A percentile compares a stretch with the other conserved stretches of the same genome.
phyloP scores from a whole-genome alignment of 2,113 vertebrate species.

The Calidris pugnax region DNA sequence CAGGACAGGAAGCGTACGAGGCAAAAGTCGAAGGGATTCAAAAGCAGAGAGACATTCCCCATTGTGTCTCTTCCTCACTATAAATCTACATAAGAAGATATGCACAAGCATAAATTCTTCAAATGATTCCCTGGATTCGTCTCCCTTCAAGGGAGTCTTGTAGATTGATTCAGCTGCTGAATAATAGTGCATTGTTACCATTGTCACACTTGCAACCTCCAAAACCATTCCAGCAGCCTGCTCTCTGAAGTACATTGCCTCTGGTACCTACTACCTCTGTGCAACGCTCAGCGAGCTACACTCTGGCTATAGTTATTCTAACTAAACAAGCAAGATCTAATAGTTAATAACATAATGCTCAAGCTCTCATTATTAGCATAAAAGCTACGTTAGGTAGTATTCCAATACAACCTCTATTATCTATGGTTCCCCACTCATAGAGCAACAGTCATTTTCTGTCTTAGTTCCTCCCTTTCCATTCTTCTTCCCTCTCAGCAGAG shows the following conservation, averaged over 20 bases:
- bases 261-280: neutral
- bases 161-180: neutral
- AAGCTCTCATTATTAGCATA: neutral
- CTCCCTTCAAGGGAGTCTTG: neutral
- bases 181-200: neutral
- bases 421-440: neutral
- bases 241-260: neutral
- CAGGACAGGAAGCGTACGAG: neutral
- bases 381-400: neutral
- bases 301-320: neutral
- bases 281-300: neutral
- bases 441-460: neutral
- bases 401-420: neutral
- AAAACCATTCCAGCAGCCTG: neutral
- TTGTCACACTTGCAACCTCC: neutral
- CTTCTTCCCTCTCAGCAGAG: neutral
- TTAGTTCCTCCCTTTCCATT: neutral
- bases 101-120: neutral
- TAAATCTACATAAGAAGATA: neutral
- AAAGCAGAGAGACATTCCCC: neutral
- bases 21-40: neutral
- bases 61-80: neutral
- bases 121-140: neutral
- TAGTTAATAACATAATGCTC: neutral
- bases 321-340: neutral